These are phyloP conservation scores for Heliconius eleuchia DNA, from an alignment of 1,140 invertebrate species.

Conservation along the genomic window DNA sequence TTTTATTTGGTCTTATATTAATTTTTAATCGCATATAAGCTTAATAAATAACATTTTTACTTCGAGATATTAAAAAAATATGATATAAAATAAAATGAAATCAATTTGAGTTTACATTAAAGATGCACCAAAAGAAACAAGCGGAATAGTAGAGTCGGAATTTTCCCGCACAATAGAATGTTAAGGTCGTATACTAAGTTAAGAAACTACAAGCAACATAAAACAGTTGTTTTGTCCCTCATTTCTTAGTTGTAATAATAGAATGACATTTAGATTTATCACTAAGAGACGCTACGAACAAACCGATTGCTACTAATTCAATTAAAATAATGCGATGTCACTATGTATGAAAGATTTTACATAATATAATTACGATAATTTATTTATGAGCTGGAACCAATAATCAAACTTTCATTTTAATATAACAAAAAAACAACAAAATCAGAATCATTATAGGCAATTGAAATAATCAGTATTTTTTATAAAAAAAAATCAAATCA, in stretches of 20 bases:
- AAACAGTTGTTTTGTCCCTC: slow-evolving; percentile 41
- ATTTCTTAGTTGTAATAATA: slow-evolving; percentile 22
- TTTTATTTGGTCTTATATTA: too few relatives aligned
- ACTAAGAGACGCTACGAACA: neutral
- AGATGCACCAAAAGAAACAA: neutral
- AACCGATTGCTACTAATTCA: slow-evolving; percentile 20
- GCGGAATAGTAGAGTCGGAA: slow-evolving; percentile 24
- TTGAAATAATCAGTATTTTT: neutral
- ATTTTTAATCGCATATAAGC: too few relatives aligned
- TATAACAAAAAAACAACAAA: neutral
- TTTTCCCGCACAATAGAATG: slow-evolving; percentile 22
- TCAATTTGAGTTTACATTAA: neutral
- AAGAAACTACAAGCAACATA: slow-evolving; percentile 9
- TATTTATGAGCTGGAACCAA: neutral
- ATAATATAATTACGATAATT: slow-evolving; percentile 1
- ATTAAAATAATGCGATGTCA: slow-evolving; percentile 28
- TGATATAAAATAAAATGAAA: neutral
- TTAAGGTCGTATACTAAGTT: slow-evolving; percentile 18
- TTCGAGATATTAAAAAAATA: neutral
- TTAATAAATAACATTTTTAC: neutral
- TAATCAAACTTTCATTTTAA: neutral
- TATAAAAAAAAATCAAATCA: neutral
- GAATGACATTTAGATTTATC: slow-evolving; percentile 12
- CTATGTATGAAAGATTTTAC: slow-evolving; percentile 19
- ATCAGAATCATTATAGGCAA: neutral